Base-by-base conservation (phyloP, 1,140 invertebrate genomes). In the Ectropis grisescens region DNA sequence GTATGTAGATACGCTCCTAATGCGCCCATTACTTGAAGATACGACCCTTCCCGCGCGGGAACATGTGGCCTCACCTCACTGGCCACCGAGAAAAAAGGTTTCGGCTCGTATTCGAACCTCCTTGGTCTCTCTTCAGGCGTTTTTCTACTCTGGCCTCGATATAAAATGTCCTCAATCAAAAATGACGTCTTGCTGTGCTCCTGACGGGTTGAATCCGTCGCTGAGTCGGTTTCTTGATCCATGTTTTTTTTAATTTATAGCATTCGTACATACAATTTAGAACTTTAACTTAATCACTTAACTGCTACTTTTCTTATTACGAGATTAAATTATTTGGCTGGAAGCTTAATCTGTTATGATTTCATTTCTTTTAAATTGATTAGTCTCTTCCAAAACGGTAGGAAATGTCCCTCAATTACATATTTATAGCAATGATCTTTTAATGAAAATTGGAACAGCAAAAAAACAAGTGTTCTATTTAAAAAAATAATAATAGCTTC, bases 161-260 rank as follows among this genome's bases (percentile, higher is more conserved):
- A 90, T 1, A 93, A 72, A 35, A 94, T 94, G 51, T 94, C 92
- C 52, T 94, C 89, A 48, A 94, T 92, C 39, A 93, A 82, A 70
- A 93, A 91, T 8, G 91, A 90, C 1, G 89, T 90, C 44, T 84
- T 80, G 31, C 71, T 54, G 37, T 65, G 50, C 31, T 70, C 60
- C 37, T 67, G 60, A 27, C 71, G 54, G 37, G 72, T 66, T 10
- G 57, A 47, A 33, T 65, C 66, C 10, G 16, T 65, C 65, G 37
- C 61, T 75, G 29, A 70, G 44, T n/a, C n/a, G n/a, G 58, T 75
- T 45, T 79, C 69, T 32, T 58, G 57, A 34, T 75, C 68, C 74
- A 79, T 79, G 50, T 55, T 65, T 43, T 24, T 32, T 33, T 30
- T 42, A 13, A 10, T 28, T 38, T 36, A 11, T 25, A 29, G 13